Evolutionary conservation across 2,113 vertebrate species (phyloP).

Genomic region (Cavia aperea): DNA sequence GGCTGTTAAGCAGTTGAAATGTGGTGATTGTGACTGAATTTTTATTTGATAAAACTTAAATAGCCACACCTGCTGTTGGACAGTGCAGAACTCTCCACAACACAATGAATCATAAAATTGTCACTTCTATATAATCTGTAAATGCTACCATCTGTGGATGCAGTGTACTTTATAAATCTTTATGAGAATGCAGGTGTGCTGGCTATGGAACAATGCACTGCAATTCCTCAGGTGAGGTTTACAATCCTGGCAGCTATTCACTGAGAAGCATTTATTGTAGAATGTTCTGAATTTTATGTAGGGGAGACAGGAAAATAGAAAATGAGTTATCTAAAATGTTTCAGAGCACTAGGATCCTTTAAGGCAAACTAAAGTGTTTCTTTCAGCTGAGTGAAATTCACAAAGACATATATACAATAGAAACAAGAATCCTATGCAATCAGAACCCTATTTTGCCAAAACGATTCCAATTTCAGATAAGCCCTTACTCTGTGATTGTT

Average conservation of each 20-base stretch:
- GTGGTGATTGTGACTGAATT: background rate
- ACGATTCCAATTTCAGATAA: conserved; percentile 51
- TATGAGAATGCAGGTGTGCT: background rate
- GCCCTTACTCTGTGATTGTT: background rate
- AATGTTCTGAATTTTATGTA: background rate
- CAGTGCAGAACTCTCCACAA: background rate
- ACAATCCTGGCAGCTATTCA: background rate
- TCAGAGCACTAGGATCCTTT: background rate
- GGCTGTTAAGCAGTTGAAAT: background rate
- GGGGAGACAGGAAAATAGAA: background rate
- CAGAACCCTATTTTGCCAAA: conserved; percentile 21
- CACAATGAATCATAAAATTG: background rate
- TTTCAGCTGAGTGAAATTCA: background rate
- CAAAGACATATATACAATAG: background rate
- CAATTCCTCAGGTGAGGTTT: background rate
- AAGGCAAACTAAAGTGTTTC: background rate
- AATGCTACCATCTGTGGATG: background rate
- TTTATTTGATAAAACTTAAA: background rate
- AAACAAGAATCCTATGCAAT: background rate
- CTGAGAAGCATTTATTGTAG: background rate
- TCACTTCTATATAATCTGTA: background rate
- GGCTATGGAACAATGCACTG: background rate
- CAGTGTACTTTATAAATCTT: background rate
- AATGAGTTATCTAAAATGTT: conserved; percentile 4
- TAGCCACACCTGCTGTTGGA: background rate